Percentiles rank a stretch among this genome's conserved stretches.
Evolutionary conservation across 2,888 invertebrate genomes (phyloP).

Genomic region (Alsophila aescularia): DNA sequence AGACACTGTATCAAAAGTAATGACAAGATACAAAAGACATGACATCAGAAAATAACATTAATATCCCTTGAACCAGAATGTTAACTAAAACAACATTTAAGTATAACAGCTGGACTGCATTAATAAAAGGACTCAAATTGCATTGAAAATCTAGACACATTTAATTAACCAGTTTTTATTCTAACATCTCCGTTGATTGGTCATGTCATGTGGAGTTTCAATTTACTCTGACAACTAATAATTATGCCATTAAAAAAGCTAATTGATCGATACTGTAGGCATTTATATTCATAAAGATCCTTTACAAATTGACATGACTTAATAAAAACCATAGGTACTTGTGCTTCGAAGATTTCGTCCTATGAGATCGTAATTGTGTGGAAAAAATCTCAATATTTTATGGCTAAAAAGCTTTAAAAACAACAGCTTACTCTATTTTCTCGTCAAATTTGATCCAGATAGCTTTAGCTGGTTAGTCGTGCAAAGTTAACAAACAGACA

Average conservation of each 20-base stretch:
- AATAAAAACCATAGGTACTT: neutral
- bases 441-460: too few relatives aligned
- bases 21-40: too few relatives aligned
- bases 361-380: neutral
- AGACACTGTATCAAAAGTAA: too few relatives aligned
- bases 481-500: too few relatives aligned
- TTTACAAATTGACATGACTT: conserved; percentile 14
- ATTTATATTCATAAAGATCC: conserved; percentile 10
- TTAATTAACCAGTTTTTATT: conserved; percentile 6
- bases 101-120: neutral
- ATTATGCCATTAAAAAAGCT: conserved; percentile 14
- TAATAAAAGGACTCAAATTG: neutral
- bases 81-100: too few relatives aligned
- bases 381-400: neutral
- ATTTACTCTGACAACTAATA: conserved; percentile 15
- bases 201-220: conserved; percentile 6
- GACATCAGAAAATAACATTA: too few relatives aligned
- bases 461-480: too few relatives aligned
- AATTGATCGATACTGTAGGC: conserved; percentile 17
- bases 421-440: too few relatives aligned
- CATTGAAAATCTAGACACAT: neutral
- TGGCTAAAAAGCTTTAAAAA: too few relatives aligned
- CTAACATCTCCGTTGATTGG: conserved; percentile 1
- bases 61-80: too few relatives aligned
- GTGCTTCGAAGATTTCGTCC: neutral